Evolutionary conservation across 2,113 vertebrate species (phyloP), one percentile per base, ranked within the genome.

Genomic region (Pimephales promelas): DNA sequence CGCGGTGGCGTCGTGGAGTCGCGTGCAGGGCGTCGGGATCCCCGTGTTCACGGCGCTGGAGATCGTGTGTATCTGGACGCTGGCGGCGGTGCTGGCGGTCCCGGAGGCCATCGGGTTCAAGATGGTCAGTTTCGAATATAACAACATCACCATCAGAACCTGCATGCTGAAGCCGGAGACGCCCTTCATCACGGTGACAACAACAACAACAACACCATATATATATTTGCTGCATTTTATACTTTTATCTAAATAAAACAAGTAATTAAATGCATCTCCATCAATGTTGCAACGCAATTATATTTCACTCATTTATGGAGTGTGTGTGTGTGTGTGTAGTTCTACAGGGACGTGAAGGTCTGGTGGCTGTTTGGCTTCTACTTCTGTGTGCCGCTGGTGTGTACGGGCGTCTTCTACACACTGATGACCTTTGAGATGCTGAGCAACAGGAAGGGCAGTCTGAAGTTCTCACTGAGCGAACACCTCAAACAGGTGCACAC

Each of bases 341-440:
- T 97, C 88, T 99, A 99, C 91, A 90, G 92, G 28, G 88, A 95
- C 0, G 95, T 87, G 0, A 99, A 98, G 90, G 96, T 98, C 87
- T 99, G 97, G 97, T 99, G 97, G 98, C 86, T 98, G 45, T 98
- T 99, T n/a, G 96, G 96, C 4, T 97, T 98, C 90, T 99, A 99
- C 86, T 99, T 98, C 94, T 97, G 96, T 83, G 93, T 98, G 77
- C 97, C 98, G 0, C 86, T 99, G 91, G 88, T 90, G 1, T 98
- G 96, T 49, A 97, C 97, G 0, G 96, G 94, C 0, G 89, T 98
- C 61, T 99, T 99, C 91, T 99, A 99, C 86, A 95, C 96, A 0
- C 92, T 98, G 83, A 99, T 99, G 97, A 97, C 96, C 52, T 94
- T 93, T 40, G 96, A 98, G 93, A 97, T 99, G 97, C 89, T 99